A percentile compares a stretch with the other conserved stretches of the same genome.
phyloP scores from a whole-genome alignment of 2,113 vertebrate species.

The Labrus mixtus region DNA sequence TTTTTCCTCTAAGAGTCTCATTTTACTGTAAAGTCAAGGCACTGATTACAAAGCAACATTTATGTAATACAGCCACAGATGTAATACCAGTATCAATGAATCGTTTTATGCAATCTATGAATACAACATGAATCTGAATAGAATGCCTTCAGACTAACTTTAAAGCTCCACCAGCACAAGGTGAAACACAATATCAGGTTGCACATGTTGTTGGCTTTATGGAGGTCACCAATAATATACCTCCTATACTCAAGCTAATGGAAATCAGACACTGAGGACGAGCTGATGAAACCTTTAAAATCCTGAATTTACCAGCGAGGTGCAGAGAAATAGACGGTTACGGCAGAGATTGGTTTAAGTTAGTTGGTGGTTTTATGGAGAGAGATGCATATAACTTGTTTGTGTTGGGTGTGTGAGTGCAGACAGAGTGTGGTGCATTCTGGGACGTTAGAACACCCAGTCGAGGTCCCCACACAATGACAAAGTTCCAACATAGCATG shows the following conservation, averaged over 20 bases:
- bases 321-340: neutral
- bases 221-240: neutral
- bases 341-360: neutral
- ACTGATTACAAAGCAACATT: neutral
- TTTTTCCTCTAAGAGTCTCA: neutral
- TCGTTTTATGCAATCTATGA: neutral
- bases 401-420: neutral
- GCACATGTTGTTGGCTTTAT: neutral
- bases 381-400: neutral
- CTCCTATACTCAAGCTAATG: neutral
- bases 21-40: neutral
- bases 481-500: neutral
- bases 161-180: neutral
- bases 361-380: neutral
- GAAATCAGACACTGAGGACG: neutral
- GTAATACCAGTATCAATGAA: neutral
- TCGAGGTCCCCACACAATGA: neutral
- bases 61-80: neutral
- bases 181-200: neutral
- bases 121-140: neutral
- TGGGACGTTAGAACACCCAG: neutral
- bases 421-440: neutral
- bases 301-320: neutral
- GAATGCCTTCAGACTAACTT: neutral
- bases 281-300: neutral